These are phyloP conservation scores for Ostrea edulis DNA, from an alignment of 1,140 invertebrate genomes.

Conservation along the genomic window DNA sequence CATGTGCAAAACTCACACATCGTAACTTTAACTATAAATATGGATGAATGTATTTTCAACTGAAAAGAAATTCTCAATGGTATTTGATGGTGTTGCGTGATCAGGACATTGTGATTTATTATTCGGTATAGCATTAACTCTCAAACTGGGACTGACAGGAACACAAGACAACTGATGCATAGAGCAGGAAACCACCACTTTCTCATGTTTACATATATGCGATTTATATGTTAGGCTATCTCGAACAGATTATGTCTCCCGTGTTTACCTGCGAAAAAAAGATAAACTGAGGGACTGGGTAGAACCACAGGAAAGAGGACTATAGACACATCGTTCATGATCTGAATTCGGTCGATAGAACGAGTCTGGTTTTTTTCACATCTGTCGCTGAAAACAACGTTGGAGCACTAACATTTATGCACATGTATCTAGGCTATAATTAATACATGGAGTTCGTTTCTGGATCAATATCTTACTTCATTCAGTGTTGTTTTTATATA, in stretches of 20 bases:
- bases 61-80: background rate
- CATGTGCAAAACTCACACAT: too few species aligned
- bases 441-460: constrained; percentile 25
- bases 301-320: background rate
- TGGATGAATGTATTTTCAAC: too few species aligned
- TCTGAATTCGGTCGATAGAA: constrained; percentile 5
- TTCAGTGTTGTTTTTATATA: constrained; percentile 10
- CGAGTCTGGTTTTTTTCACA: constrained; percentile 9
- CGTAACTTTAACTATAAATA: too few species aligned
- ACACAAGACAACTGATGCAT: constrained; percentile 16
- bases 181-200: background rate
- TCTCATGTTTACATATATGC: constrained; percentile 22
- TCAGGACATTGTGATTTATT: constrained; percentile 15
- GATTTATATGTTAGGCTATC: constrained; percentile 31
- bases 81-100: background rate
- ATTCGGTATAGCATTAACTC: background rate
- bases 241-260: constrained; percentile 14
- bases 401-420: background rate
- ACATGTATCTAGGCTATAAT: constrained; percentile 27
- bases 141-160: constrained; percentile 2
- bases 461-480: background rate
- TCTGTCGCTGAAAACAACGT: background rate
- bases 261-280: constrained; percentile 29
- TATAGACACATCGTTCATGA: background rate
- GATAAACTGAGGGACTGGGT: constrained; percentile 10